phyloP scores from a whole-genome alignment of 1,140 invertebrate genomes.

The Cotesia vestalis region DNA sequence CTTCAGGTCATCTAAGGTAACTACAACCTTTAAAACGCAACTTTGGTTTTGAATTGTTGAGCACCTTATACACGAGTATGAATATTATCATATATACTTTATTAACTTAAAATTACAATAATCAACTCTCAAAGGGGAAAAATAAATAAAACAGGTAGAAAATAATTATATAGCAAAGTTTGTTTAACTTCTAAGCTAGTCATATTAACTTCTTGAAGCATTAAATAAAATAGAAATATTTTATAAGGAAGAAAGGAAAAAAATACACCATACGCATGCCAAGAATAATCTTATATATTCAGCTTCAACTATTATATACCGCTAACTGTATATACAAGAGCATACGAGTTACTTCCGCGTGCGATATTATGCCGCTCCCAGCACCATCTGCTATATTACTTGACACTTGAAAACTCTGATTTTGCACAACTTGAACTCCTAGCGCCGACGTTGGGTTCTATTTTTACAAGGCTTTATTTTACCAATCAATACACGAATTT shows the following conservation, averaged over 20 bases:
- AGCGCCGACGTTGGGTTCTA: no score
- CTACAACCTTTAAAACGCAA: conserved; percentile 8
- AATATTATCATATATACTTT: not conserved
- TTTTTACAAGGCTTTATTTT: no score
- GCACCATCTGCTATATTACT: conserved; percentile 19
- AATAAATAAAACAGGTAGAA: not conserved
- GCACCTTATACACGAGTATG: not conserved
- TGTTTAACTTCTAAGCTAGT: no score
- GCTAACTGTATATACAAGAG: conserved; percentile 37
- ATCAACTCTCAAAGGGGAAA: not conserved
- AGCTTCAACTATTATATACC: conserved; percentile 3
- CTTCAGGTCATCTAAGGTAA: conserved; percentile 9
- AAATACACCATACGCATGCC: not conserved
- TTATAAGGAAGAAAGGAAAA: conserved; percentile 16
- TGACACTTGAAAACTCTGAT: not conserved
- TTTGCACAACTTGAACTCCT: no score
- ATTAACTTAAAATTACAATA: not conserved
- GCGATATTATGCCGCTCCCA: conserved; percentile 32
- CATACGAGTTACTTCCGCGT: conserved; percentile 38
- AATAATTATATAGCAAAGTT: not conserved
- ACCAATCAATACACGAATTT: no score
- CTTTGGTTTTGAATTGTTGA: conserved; percentile 3
- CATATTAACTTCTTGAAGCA: no score
- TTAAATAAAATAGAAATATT: no score
- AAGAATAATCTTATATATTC: conserved; percentile 20